phyloP scores from a whole-genome alignment of 2,888 invertebrate genomes.

The Leucophenga montana region DNA sequence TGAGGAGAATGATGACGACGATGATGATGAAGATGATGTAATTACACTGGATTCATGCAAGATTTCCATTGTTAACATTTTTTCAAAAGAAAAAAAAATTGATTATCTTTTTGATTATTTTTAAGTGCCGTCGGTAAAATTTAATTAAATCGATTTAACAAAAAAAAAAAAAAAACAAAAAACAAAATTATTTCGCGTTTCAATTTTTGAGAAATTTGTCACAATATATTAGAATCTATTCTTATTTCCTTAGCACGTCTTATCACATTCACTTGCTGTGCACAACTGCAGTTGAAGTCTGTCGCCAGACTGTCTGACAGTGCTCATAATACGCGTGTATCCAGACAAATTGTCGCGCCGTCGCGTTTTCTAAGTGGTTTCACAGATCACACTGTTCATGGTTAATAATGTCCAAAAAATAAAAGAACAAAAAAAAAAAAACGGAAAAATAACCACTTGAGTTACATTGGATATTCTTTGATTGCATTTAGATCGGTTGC shows the following conservation, averaged over 20 bases:
- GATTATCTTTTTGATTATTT: background rate
- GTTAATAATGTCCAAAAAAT: background rate
- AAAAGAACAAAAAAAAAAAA: background rate
- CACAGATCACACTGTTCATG: background rate
- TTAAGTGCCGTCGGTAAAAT: no score
- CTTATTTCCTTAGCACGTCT: background rate
- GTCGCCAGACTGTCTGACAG: slow-evolving; percentile 17
- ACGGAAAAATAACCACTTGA: slow-evolving; percentile 35
- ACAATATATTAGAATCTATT: background rate
- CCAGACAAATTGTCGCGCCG: no score
- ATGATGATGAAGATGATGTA: background rate
- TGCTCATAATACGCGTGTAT: no score
- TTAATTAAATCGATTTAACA: background rate
- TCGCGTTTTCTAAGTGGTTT: background rate
- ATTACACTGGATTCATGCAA: background rate
- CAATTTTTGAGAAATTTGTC: background rate
- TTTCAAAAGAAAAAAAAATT: no score
- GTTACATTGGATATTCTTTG: background rate
- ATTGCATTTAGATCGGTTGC: background rate
- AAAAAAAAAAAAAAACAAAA: slow-evolving; percentile 7
- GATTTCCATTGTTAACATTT: background rate
- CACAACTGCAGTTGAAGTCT: background rate
- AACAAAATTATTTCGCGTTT: background rate
- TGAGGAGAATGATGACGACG: background rate
- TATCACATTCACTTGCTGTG: background rate